phyloP scores from a whole-genome alignment of 2,113 vertebrate genomes.

The Ictalurus punctatus region DNA sequence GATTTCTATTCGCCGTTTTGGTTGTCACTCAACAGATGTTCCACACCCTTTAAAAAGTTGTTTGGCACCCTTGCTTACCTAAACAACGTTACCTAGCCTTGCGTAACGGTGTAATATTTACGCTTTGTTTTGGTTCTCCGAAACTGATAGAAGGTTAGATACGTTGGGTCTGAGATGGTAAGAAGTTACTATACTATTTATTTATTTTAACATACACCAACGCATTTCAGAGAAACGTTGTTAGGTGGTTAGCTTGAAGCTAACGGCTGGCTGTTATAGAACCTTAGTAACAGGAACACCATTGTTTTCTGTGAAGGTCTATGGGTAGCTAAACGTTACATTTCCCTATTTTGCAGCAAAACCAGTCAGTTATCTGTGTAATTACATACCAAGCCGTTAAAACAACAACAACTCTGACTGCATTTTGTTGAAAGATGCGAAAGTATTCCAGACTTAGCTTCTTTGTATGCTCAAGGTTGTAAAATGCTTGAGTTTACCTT shows the following conservation, averaged over 20 bases:
- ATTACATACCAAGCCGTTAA: neutral
- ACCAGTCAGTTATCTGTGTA: neutral
- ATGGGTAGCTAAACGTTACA: neutral
- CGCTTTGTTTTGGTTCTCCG: neutral
- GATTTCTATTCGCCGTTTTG: constrained; percentile 52
- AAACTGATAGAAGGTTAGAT: neutral
- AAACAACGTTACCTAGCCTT: constrained; percentile 9
- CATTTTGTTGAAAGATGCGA: neutral
- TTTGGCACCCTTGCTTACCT: neutral
- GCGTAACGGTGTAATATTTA: neutral
- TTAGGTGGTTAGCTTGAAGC: constrained; percentile 22
- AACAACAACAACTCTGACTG: too few species aligned
- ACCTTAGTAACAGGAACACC: neutral
- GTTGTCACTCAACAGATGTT: constrained; percentile 23
- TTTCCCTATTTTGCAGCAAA: neutral
- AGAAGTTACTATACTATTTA: neutral
- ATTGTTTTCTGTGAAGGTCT: neutral
- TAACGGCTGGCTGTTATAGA: constrained; percentile 4
- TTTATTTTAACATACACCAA: too few species aligned
- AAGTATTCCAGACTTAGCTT: neutral
- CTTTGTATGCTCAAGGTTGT: neutral
- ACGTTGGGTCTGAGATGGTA: constrained; percentile 15
- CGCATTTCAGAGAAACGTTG: neutral
- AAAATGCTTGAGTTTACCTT: neutral
- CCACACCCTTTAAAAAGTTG: constrained; percentile 12